phyloP scores from a whole-genome alignment of 2,797 vertebrate genomes.

The Peromyscus nudipes region DNA sequence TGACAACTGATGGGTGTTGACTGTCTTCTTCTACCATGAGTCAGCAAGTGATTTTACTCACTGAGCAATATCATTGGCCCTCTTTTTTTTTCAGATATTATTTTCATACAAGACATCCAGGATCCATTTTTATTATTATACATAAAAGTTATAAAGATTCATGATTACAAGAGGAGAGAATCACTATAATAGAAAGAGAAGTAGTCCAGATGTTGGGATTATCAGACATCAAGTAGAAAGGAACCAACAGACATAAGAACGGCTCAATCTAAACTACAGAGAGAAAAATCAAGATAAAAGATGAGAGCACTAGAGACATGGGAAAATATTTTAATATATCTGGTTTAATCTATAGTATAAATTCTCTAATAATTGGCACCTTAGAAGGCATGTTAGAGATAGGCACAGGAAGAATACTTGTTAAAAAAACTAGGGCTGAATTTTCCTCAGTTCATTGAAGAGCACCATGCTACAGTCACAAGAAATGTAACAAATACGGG shows the following conservation, averaged over 20 bases:
- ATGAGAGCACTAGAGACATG: neutral
- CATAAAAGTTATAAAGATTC: neutral
- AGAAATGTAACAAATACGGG: neutral
- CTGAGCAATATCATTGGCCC: neutral
- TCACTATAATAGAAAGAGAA: neutral
- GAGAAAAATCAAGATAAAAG: neutral
- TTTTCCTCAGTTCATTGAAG: neutral
- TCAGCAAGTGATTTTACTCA: no score
- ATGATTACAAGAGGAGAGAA: neutral
- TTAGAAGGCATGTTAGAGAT: neutral
- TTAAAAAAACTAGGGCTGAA: neutral
- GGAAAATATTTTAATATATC: neutral
- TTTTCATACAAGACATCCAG: neutral
- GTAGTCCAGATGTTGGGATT: neutral
- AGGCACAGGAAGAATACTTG: neutral
- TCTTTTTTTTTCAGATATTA: neutral
- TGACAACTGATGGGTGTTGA: neutral
- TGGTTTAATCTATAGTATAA: neutral
- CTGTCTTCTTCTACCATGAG: neutral
- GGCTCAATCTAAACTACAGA: neutral
- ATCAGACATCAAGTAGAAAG: constrained; percentile 10
- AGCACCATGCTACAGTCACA: neutral
- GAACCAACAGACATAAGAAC: neutral
- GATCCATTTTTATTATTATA: neutral
- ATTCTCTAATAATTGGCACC: neutral